Evolutionary conservation across 2,797 vertebrate species (phyloP), one percentile per base, ranked within the genome.

Genomic region (Agapornis canus): DNA sequence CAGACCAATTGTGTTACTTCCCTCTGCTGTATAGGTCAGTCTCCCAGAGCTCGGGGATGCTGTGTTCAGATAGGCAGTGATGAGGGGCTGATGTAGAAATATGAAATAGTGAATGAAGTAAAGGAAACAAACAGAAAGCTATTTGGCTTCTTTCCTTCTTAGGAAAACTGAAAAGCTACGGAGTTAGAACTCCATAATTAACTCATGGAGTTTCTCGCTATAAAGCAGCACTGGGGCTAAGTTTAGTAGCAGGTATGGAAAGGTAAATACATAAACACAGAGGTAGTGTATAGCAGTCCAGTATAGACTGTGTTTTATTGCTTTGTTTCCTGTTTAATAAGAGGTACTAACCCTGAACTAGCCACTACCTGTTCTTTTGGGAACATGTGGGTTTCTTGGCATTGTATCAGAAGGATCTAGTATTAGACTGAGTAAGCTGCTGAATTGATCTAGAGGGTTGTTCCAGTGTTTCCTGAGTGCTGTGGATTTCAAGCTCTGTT

Each of bases 271-370:
- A 23, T 64, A 51, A 85, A 75, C 29, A n/a, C 9, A 32, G 31
- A 76, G 11, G 4, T 51, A 27, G 6, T 63, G 17, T 1, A 0
- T 7, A 81, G 37, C 19, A 22, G n/a, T 57, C 0, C 0, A 9
- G 4, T 69, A n/a, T 9, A 77, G 47, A 61, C 20, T 76, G 15
- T 51, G 32, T 87, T 69, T 82, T 76, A 3, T 37, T 72, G 13
- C 5, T 3, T 26, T 31, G 35, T 52, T 39, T 6, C 1, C 4
- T 32, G 68, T 75, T 89, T 60, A 32, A 3, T 71, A 45, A 60
- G 37, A 65, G 8, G 0, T 61, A 25, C 37, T 60, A 66, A 26
- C 20, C 10, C 5, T 75, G 51, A 80, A 66, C 4, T 43, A 68
- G 32, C 73, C 86, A 17, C 25, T 71, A 27, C 19, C 3, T 43